Evolutionary conservation across 2,797 vertebrate genomes (phyloP).

Genomic region (Labroides dimidiatus): DNA sequence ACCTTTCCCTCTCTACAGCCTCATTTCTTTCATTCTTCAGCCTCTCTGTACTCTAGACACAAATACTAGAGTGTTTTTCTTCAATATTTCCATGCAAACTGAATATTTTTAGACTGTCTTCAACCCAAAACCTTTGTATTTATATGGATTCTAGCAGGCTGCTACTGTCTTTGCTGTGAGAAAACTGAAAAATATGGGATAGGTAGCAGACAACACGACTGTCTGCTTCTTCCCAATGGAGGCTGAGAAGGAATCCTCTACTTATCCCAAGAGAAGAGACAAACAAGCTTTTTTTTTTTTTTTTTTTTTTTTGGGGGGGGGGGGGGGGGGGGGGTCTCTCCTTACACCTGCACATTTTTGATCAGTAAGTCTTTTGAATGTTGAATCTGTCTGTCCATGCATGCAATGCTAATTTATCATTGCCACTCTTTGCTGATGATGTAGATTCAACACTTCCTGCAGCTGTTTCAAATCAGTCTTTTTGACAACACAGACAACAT

Average conservation of each 20-base stretch:
- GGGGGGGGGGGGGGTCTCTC: slow-evolving; percentile 9
- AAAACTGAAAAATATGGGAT: not conserved
- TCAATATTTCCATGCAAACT: slow-evolving; percentile 3
- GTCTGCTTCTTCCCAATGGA: no score
- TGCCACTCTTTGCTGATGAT: slow-evolving; percentile 17
- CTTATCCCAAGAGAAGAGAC: slow-evolving; percentile 1
- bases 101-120: slow-evolving; percentile 21
- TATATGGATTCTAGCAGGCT: slow-evolving; percentile 20
- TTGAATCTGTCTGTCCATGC: slow-evolving; percentile 3
- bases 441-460: slow-evolving; percentile 32
- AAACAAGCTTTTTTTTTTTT: slow-evolving; percentile 1
- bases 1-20: slow-evolving; percentile 3
- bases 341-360: slow-evolving; percentile 17
- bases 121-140: slow-evolving; percentile 29
- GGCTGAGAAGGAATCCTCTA: not conserved
- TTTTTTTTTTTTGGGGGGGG: no score
- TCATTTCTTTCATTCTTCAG: slow-evolving; percentile 27
- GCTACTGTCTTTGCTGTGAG: not conserved
- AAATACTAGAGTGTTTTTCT: not conserved
- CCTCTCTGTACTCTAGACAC: slow-evolving; percentile 12
- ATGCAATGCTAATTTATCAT: slow-evolving; percentile 19
- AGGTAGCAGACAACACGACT: not conserved
- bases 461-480: slow-evolving; percentile 26
- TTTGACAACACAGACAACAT: slow-evolving; percentile 2
- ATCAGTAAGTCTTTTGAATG: slow-evolving; percentile 22